phyloP scores from a whole-genome alignment of 2,888 invertebrate species.

The Cantharis rustica region DNA sequence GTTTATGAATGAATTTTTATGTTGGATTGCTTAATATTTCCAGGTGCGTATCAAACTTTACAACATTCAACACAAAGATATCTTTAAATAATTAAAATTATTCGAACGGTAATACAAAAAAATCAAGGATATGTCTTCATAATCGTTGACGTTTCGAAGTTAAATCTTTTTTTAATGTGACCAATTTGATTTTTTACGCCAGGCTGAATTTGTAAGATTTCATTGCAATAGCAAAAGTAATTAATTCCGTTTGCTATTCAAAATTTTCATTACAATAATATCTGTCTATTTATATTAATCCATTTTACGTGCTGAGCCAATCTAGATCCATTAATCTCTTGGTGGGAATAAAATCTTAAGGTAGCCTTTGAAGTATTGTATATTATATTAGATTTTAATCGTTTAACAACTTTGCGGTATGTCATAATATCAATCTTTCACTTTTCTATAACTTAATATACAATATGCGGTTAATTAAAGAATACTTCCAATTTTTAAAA shows the following conservation, averaged over 20 bases:
- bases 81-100: not conserved
- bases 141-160: not conserved
- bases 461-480: not conserved
- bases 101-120: not conserved
- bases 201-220: not conserved
- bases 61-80: not conserved
- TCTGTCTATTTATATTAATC: not conserved
- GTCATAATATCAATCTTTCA: conserved; percentile 8
- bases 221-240: not conserved
- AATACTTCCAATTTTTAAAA: not conserved
- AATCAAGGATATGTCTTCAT: not conserved
- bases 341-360: not conserved
- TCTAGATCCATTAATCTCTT: not conserved
- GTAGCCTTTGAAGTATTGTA: conserved; percentile 7
- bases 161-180: not conserved
- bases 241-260: not conserved
- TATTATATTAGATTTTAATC: conserved; percentile 15
- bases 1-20: not conserved
- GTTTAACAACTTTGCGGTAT: conserved; percentile 8
- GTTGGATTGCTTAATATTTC: not conserved
- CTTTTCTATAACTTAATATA: not conserved
- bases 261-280: not conserved
- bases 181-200: not conserved
- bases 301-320: not conserved
- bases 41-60: not conserved